phyloP scores from a whole-genome alignment of 1,140 invertebrate genomes.

The Drosophila chauvacae region DNA sequence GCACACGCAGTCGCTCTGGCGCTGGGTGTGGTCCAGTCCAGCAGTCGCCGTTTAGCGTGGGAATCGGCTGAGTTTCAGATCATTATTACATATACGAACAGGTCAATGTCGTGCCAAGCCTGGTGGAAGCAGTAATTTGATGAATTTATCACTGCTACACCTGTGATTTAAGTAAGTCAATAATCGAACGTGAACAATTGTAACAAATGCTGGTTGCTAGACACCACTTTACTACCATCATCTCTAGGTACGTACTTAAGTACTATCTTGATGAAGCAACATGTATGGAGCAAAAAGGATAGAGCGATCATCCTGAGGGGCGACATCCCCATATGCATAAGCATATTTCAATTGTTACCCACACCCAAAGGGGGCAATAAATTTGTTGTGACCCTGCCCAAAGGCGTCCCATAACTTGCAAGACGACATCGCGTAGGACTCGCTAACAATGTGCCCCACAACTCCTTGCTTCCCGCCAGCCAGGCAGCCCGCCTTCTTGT shows the following conservation, averaged over 20 bases:
- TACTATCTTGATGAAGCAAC: background rate
- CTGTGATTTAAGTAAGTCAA: background rate
- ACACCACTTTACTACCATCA: background rate
- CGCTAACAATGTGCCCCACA: conserved; percentile 47
- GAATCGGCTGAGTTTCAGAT: conserved; percentile 22
- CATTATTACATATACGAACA: conserved; percentile 6
- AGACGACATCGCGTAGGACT: conserved; percentile 53
- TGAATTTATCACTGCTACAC: conserved; percentile 20
- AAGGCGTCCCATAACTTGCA: conserved; percentile 36
- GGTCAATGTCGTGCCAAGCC: conserved; percentile 26
- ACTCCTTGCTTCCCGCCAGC: conserved; percentile 14
- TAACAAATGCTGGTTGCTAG: conserved; percentile 4
- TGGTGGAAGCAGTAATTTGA: conserved; percentile 10
- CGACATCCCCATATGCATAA: conserved; percentile 8
- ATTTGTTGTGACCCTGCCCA: conserved; percentile 33
- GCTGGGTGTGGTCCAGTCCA: conserved; percentile 32
- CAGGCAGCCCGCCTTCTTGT: conserved; percentile 29
- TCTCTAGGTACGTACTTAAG: background rate
- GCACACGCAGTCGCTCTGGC: conserved; percentile 12
- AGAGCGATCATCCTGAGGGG: conserved; percentile 12
- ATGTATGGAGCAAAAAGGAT: background rate
- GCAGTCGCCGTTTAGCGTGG: conserved; percentile 19
- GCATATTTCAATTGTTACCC: conserved; percentile 22
- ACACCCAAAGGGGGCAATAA: conserved; percentile 42
- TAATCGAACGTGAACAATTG: conserved; percentile 4